Evolutionary conservation across 2,113 vertebrate genomes (phyloP).

Genomic region (Macrotus californicus): DNA sequence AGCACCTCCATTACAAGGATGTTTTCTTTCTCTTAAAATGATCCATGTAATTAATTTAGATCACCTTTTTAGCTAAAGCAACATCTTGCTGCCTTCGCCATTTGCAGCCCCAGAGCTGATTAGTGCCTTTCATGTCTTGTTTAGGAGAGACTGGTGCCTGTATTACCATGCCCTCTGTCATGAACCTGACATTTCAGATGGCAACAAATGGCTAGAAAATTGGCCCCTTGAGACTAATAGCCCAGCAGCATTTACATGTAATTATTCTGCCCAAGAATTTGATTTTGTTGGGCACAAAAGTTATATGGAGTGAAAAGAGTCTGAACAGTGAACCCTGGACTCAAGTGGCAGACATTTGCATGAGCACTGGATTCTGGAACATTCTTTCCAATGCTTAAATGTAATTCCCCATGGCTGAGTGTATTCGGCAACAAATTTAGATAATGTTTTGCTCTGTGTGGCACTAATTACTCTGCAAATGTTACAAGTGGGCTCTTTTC

Average conservation of each 20-base stretch:
- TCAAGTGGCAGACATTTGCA: constrained; percentile 36
- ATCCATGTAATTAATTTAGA: not conserved
- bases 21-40: not conserved
- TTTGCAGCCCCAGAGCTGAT: constrained; percentile 38
- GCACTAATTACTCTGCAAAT: constrained; percentile 35
- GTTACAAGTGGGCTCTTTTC: not conserved
- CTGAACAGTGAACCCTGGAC: constrained; percentile 64
- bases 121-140: constrained; percentile 67
- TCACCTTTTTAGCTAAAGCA: constrained; percentile 45
- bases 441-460: constrained; percentile 28
- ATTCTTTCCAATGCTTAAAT: constrained; percentile 7
- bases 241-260: constrained; percentile 74
- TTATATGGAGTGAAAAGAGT: constrained; percentile 68
- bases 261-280: constrained; percentile 80
- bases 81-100: constrained; percentile 52
- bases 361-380: not conserved
- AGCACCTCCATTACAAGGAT: not conserved
- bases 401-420: constrained; percentile 31
- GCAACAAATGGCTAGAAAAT: constrained; percentile 79
- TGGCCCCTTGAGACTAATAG: constrained; percentile 76
- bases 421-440: constrained; percentile 37
- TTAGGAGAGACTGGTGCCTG: constrained; percentile 66
- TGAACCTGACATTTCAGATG: constrained; percentile 77
- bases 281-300: constrained; percentile 76
- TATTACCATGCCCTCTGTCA: constrained; percentile 59